phyloP scores from a whole-genome alignment of 2,797 vertebrate species.

The Margarornis squamiger region DNA sequence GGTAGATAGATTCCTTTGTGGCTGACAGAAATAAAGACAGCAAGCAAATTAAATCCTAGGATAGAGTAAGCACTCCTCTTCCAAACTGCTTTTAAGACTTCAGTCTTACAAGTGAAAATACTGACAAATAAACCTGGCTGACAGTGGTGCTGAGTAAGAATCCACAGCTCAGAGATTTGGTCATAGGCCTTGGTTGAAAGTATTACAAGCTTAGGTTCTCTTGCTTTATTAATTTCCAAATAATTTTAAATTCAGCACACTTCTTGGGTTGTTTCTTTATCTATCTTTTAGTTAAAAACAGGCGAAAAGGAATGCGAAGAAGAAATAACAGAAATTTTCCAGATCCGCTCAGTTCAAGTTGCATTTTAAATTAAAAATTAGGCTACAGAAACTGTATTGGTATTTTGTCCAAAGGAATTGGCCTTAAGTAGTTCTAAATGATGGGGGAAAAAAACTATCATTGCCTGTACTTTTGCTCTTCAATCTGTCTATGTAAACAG shows the following conservation, averaged over 20 bases:
- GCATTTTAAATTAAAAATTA: conserved; percentile 3
- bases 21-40: not conserved
- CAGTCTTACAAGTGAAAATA: not conserved
- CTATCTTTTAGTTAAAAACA: not conserved
- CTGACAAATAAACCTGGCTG: not conserved
- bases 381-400: not conserved
- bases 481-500: not conserved
- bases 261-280: not conserved
- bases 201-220: not conserved
- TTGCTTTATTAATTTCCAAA: not conserved
- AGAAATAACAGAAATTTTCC: not conserved
- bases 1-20: not conserved
- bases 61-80: not conserved
- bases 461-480: not conserved
- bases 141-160: not conserved
- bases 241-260: not conserved
- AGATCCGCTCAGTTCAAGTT: not conserved
- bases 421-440: not conserved
- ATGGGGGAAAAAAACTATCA: not conserved
- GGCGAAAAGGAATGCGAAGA: not conserved
- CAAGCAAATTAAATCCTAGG: conserved; percentile 14
- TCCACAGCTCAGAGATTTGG: not conserved
- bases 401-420: not conserved
- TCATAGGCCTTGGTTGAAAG: not conserved
- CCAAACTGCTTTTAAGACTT: not conserved